Conservation (phyloP, 1,140 invertebrate genomes). For the Rhopalosiphum maidis region DNA sequence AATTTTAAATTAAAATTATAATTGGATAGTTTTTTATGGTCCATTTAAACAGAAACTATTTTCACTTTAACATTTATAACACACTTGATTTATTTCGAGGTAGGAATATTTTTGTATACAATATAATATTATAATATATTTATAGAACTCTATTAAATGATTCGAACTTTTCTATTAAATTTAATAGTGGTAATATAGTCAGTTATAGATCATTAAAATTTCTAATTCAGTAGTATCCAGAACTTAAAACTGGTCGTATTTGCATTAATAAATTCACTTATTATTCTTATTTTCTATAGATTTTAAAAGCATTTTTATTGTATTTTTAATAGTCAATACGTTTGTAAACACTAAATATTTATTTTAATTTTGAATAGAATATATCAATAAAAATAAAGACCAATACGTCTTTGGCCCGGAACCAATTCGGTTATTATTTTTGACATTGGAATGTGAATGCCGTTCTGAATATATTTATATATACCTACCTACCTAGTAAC, state of each 20-base stretch:
- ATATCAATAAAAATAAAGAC: background rate
- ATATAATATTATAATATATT: background rate
- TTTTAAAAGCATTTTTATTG: background rate
- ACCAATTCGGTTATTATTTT: background rate
- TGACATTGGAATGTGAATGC: slow-evolving; percentile 4
- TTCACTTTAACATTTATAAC: slow-evolving; percentile 2
- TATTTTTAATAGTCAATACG: background rate
- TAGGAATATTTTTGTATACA: background rate
- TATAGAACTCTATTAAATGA: background rate
- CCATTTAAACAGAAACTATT: slow-evolving; percentile 1
- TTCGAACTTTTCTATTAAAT: background rate
- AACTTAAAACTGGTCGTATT: background rate
- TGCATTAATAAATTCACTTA: background rate
- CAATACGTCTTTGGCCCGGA: background rate
- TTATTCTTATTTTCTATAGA: background rate
- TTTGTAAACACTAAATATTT: background rate
- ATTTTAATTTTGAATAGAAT: background rate
- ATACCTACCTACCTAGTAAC: background rate
- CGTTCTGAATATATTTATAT: background rate
- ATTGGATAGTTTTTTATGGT: slow-evolving; percentile 2
- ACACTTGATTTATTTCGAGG: background rate
- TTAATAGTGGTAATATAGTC: background rate
- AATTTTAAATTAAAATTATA: slow-evolving; percentile 6
- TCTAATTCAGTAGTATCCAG: background rate
- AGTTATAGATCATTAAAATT: background rate